Evolutionary conservation across 2,797 vertebrate species (phyloP), one percentile per base, ranked within the genome.

Genomic region (Etheostoma perlongum): DNA sequence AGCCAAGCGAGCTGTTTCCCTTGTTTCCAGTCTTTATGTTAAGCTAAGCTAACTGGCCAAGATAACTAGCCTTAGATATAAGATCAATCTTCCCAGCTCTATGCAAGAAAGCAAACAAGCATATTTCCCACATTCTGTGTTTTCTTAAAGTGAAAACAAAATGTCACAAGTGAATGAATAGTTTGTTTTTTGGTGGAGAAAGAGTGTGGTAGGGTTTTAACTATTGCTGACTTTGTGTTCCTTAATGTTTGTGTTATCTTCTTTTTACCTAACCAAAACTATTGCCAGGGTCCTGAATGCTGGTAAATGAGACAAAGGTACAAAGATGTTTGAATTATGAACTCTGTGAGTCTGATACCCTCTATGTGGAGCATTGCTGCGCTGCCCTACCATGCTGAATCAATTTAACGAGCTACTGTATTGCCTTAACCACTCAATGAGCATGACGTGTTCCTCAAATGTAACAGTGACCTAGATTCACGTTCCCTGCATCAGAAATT

Each of bases 381-480:
- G 5, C 73, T 42, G 33, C 74, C 73, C 58, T 19, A 13, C n/a
- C 55, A 69, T 25, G 52, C 64, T 67, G 69, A 75, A 73, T 81
- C 55, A 62, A 16, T 74, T 42, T 75, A 81, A 81, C 72, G 71
- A 79, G 65, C 44, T 68, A 25, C 72, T 42, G 16, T 52, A 25
- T 15, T 72, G 59, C 71, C 64, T 80, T 78, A 64, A 71, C 69
- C 66, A 64, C 74, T 67, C 55, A 71, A 51, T 10, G 70, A 74
- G 63, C 82, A 71, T 42, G 36, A 65, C 67, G 70, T 74, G 61
- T 66, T 44, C 59, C 9, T 79, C 23, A 47, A 54, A 79, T 42
- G 53, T 73, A 72, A 30, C 62, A 54, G 42, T 84, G 72, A 88
- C 78, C 82, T 79, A 76, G 6, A 67, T 65, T 67, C 44, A 72